These are phyloP conservation scores for Trogon surrucura DNA, from an alignment of 2,113 vertebrate genomes.

Conservation along the genomic window DNA sequence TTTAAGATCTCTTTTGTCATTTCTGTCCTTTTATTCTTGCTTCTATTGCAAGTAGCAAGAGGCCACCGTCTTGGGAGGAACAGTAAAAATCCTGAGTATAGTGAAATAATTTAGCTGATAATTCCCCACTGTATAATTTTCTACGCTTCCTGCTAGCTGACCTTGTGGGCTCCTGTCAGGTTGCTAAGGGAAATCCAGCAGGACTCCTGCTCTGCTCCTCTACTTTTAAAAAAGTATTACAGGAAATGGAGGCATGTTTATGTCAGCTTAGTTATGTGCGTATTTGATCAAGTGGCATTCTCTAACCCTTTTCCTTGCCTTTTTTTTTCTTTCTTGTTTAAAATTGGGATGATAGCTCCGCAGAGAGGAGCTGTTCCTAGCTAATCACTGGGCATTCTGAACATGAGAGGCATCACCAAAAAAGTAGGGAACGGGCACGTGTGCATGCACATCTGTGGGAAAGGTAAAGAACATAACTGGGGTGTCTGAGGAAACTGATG, in stretches of 20 bases:
- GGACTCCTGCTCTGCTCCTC: slow-evolving; percentile 75
- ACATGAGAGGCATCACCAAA: slow-evolving; percentile 34
- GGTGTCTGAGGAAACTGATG: background rate
- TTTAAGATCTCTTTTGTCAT: slow-evolving; percentile 69
- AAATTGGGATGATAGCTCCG: background rate
- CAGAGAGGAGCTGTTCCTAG: slow-evolving; percentile 41
- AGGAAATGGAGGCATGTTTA: slow-evolving; percentile 68
- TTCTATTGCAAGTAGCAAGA: slow-evolving; percentile 80
- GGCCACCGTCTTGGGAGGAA: slow-evolving; percentile 80
- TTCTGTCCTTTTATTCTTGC: slow-evolving; percentile 78
- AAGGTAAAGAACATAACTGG: background rate
- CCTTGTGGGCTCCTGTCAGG: slow-evolving; percentile 85
- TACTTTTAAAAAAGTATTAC: slow-evolving; percentile 77
- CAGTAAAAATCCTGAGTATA: slow-evolving; percentile 83
- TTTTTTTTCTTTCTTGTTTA: background rate
- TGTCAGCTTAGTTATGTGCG: slow-evolving; percentile 67
- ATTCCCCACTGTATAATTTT: slow-evolving; percentile 86
- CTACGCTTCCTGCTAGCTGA: slow-evolving; percentile 84
- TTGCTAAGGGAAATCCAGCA: slow-evolving; percentile 85
- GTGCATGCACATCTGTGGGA: background rate
- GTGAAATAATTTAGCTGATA: slow-evolving; percentile 88
- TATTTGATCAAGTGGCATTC: slow-evolving; percentile 65
- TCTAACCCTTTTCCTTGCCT: background rate
- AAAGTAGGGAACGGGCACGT: background rate
- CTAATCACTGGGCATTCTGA: slow-evolving; percentile 50